These are phyloP conservation scores for Lamellibrachia satsuma DNA, from an alignment of 2,888 invertebrate species.

Conservation along the genomic window DNA sequence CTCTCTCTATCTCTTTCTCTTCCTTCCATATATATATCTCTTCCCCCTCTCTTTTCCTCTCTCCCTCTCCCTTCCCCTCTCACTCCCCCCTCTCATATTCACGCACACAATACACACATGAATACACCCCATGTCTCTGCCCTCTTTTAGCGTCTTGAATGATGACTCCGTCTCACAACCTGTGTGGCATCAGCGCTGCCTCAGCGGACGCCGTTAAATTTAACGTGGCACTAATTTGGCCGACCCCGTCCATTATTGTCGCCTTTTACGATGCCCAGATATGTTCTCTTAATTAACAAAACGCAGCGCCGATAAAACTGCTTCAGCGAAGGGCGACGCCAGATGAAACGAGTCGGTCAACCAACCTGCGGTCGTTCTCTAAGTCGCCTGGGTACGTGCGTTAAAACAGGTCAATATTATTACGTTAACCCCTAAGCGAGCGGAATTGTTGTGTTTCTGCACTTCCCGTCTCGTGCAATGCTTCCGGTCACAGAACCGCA, in stretches of 20 bases:
- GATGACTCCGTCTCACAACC: not conserved
- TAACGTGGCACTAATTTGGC: no score
- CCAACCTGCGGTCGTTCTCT: not conserved
- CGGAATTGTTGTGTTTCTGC: not conserved
- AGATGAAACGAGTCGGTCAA: not conserved
- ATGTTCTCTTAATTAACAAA: no score
- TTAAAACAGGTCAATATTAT: constrained; percentile 4
- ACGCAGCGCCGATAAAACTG: no score
- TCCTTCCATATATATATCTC: not conserved
- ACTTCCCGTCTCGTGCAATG: not conserved
- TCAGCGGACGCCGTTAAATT: no score
- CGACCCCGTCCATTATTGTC: no score
- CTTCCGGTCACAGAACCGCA: not conserved
- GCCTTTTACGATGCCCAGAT: no score
- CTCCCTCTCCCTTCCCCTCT: not conserved
- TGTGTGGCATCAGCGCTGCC: no score
- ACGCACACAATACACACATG: no score
- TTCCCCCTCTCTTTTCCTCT: not conserved
- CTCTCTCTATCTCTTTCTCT: not conserved
- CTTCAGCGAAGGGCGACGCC: no score
- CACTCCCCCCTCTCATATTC: not conserved
- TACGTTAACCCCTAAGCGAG: not conserved
- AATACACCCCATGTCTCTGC: not conserved
- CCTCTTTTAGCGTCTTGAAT: no score
- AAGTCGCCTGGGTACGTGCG: not conserved